Conservation (phyloP, 2,113 vertebrate genomes). For the Phaethon lepturus region DNA sequence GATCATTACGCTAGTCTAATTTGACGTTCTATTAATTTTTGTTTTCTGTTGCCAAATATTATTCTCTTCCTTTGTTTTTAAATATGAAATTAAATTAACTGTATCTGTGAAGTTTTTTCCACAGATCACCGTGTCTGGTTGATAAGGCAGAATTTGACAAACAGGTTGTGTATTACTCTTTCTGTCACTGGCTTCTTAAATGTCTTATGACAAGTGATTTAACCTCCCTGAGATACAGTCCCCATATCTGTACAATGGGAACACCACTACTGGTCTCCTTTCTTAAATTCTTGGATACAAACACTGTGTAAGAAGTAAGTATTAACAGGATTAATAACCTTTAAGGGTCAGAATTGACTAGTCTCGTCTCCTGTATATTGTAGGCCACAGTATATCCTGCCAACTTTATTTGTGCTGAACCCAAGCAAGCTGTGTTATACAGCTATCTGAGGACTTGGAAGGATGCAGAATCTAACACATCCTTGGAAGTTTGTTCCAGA, state of each 20-base stretch:
- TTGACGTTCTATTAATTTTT: not conserved
- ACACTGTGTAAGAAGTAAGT: not conserved
- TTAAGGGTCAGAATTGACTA: not conserved
- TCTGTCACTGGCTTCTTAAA: not conserved
- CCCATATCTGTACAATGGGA: not conserved
- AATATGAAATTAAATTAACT: not conserved
- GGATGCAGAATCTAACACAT: not conserved
- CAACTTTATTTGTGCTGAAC: not conserved
- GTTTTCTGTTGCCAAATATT: not conserved
- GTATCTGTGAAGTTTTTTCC: not conserved
- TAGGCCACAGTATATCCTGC: not conserved
- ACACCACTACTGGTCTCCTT: not conserved
- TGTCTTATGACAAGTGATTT: not conserved
- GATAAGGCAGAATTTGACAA: not conserved
- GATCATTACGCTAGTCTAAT: not conserved
- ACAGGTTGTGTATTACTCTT: not conserved
- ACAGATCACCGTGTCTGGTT: not conserved
- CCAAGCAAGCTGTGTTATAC: not conserved
- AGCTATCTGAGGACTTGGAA: not conserved
- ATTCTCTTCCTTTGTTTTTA: not conserved
- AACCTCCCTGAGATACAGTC: not conserved
- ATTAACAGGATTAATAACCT: not conserved
- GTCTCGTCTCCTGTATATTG: not conserved
- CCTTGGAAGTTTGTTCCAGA: not conserved
- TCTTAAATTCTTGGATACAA: not conserved